Evolutionary conservation across 2,113 vertebrate genomes (phyloP).

Genomic region (Leucoraja erinaceus): DNA sequence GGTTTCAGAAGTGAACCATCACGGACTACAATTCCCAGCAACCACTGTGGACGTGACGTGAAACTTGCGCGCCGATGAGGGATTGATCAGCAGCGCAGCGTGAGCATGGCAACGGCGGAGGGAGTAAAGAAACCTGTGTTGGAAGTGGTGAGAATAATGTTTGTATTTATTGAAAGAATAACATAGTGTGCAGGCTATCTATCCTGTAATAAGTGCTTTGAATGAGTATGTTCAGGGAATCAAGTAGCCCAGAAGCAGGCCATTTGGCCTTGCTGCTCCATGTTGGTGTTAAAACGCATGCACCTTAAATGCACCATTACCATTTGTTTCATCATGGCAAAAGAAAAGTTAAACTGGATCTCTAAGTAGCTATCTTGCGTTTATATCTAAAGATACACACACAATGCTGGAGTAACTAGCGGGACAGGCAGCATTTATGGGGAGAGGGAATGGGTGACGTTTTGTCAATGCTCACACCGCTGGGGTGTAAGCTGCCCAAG

Average conservation of each 20-base stretch:
- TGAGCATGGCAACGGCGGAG: constrained; percentile 58
- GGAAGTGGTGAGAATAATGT: constrained; percentile 57
- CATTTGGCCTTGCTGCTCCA: neutral
- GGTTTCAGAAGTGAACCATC: too few relatives aligned
- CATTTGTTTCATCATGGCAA: neutral
- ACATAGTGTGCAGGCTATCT: neutral
- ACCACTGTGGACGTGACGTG: neutral
- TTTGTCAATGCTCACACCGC: too few relatives aligned
- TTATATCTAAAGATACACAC: neutral
- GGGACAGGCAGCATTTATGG: too few relatives aligned
- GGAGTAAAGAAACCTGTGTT: constrained; percentile 55
- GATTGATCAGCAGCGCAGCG: fast-evolving
- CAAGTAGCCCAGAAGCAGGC: neutral
- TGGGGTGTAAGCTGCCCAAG: too few relatives aligned
- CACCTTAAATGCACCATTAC: neutral
- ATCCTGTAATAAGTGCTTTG: neutral
- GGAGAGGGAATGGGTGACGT: too few relatives aligned
- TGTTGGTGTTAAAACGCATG: neutral
- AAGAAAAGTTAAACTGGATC: too few relatives aligned
- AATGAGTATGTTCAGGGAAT: neutral
- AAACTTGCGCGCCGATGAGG: neutral
- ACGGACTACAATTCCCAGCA: neutral
- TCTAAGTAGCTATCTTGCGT: neutral
- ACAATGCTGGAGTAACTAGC: too few relatives aligned
- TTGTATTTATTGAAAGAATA: neutral